These are phyloP conservation scores for Leptinotarsa rubiginosa DNA, from an alignment of 2,888 invertebrate genomes.

Conservation along the genomic window DNA sequence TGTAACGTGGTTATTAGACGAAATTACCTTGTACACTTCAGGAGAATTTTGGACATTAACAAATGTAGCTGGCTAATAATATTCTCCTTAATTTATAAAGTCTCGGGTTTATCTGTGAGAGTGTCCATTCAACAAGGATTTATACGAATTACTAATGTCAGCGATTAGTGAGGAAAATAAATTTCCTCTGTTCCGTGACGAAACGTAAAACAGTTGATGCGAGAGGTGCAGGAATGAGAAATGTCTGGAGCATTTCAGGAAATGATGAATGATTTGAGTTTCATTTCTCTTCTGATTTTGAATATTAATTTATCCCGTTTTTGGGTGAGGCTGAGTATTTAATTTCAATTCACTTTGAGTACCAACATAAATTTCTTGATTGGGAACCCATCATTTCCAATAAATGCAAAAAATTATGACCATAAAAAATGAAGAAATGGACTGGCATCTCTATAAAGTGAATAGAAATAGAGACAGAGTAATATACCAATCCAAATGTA, in stretches of 20 bases:
- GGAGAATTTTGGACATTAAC: constrained; percentile 13
- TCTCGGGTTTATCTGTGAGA: constrained; percentile 6
- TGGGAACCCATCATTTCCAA: too few species aligned
- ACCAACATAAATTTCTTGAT: too few species aligned
- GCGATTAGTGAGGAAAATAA: background rate
- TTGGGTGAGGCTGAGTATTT: background rate
- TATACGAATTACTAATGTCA: constrained; percentile 1
- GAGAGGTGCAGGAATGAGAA: background rate
- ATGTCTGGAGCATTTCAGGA: background rate
- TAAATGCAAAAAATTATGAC: too few species aligned
- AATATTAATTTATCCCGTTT: too few species aligned
- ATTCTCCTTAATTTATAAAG: constrained; percentile 17
- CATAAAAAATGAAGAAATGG: too few species aligned
- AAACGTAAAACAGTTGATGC: background rate
- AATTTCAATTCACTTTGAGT: too few species aligned
- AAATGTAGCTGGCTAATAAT: constrained; percentile 14
- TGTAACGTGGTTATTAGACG: constrained; percentile 2
- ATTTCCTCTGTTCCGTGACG: constrained; percentile 10
- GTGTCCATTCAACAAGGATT: constrained; percentile 9
- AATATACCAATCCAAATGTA: too few species aligned
- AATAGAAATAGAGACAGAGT: too few species aligned
- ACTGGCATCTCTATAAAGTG: too few species aligned
- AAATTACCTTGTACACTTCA: constrained; percentile 16
- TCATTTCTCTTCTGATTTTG: too few species aligned
- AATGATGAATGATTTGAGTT: background rate